Percentiles rank a stretch among this genome's conserved stretches.
Evolutionary conservation across 2,888 invertebrate genomes (phyloP).

Genomic region (Lepidonotus clava): DNA sequence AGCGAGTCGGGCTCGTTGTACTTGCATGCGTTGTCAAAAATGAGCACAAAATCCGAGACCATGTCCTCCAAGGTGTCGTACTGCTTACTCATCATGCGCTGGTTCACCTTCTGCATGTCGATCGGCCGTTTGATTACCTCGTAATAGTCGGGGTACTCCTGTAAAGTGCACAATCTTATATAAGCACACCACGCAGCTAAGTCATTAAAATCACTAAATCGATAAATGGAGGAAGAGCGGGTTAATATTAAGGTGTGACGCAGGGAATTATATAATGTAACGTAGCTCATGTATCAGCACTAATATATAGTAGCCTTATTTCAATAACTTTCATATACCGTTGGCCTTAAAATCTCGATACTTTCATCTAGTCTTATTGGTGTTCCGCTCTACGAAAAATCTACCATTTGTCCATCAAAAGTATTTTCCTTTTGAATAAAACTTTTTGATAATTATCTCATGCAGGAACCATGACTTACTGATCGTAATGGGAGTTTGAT

Average conservation of each 20-base stretch:
- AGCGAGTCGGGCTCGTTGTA: conserved; percentile 98
- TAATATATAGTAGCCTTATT: no score
- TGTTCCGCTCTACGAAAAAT: no score
- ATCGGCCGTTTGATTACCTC: conserved; percentile 96
- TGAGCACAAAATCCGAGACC: conserved; percentile 93
- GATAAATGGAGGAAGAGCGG: no score
- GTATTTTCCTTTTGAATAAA: background rate
- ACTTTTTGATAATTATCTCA: background rate
- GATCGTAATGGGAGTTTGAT: conserved; percentile 95
- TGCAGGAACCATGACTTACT: conserved; percentile 80
- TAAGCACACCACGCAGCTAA: no score
- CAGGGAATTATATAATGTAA: no score
- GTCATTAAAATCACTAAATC: no score
- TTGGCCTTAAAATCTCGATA: background rate
- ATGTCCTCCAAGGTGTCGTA: conserved; percentile 90
- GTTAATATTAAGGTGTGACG: no score
- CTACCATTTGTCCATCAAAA: no score
- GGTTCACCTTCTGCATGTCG: conserved; percentile 95
- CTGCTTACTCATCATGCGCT: conserved; percentile 91
- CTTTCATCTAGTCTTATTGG: background rate
- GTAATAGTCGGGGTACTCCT: conserved; percentile 97
- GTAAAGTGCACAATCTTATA: conserved; percentile 74
- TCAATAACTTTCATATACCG: no score
- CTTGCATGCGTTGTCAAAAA: conserved; percentile 97
- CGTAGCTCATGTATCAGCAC: no score